Evolutionary conservation across 2,888 invertebrate species (phyloP).

Genomic region (Cryptocheilus praepositus): DNA sequence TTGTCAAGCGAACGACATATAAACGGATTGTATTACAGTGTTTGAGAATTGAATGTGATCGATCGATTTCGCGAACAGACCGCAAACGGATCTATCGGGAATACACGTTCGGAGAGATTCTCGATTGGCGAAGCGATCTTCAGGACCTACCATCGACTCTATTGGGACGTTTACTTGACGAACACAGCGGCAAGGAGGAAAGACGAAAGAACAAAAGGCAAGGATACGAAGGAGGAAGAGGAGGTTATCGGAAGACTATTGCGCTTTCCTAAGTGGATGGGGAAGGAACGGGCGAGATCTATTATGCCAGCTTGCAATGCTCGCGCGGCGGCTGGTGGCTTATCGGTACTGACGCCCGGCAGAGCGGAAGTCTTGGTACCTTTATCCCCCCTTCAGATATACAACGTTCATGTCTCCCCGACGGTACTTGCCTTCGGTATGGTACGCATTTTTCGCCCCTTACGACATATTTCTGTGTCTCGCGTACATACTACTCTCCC

Average conservation of each 20-base stretch:
- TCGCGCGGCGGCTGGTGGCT: background rate
- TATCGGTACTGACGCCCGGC: background rate
- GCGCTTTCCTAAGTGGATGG: conserved; percentile 12
- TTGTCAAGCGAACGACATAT: too few species aligned
- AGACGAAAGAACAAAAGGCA: too few species aligned
- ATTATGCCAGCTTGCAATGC: background rate
- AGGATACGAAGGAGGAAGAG: conserved; percentile 13
- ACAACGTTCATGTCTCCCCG: conserved; percentile 72
- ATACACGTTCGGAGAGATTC: conserved; percentile 1
- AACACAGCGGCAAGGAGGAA: background rate
- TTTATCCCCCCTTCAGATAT: conserved; percentile 72
- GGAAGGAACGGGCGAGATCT: conserved; percentile 12
- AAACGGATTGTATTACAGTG: too few species aligned
- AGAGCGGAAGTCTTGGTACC: conserved; percentile 56
- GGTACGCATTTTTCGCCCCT: conserved; percentile 54
- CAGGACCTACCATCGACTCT: conserved; percentile 29
- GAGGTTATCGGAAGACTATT: conserved; percentile 20
- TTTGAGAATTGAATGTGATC: too few species aligned
- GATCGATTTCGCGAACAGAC: too few species aligned
- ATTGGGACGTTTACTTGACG: conserved; percentile 34
- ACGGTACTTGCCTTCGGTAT: conserved; percentile 63
- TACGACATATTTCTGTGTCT: too few species aligned
- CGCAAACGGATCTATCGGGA: too few species aligned
- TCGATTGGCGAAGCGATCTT: conserved; percentile 18
- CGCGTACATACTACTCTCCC: too few species aligned